phyloP scores from a whole-genome alignment of 2,888 invertebrate species.

The Noctuana brunneofusca region DNA sequence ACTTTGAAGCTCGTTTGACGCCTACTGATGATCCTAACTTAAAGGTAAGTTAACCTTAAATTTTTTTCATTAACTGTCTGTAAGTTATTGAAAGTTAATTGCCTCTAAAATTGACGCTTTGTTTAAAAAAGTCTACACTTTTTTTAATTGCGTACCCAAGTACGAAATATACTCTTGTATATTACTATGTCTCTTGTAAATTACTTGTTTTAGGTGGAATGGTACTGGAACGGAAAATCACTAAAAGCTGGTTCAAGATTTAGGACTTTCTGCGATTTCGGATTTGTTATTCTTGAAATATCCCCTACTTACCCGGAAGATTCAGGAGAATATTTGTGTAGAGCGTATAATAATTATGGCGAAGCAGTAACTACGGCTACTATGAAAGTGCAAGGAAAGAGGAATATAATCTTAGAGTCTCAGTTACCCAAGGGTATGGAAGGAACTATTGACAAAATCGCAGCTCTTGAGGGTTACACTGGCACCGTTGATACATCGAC shows the following conservation, averaged over 20 bases:
- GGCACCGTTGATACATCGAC: slow-evolving; percentile 85
- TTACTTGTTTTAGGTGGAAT: slow-evolving; percentile 86
- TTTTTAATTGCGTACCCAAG: too few relatives aligned
- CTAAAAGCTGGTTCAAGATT: slow-evolving; percentile 94
- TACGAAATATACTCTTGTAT: too few relatives aligned
- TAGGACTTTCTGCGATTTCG: slow-evolving; percentile 98
- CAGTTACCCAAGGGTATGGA: slow-evolving; percentile 97
- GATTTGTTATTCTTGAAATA: slow-evolving; percentile 98
- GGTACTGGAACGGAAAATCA: slow-evolving; percentile 97
- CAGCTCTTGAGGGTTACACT: slow-evolving; percentile 93
- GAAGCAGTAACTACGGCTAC: slow-evolving; percentile 94
- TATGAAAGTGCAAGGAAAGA: slow-evolving; percentile 95
- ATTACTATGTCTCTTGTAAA: too few relatives aligned
- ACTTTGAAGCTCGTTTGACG: slow-evolving; percentile 94
- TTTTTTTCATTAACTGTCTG: too few relatives aligned
- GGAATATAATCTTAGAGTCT: slow-evolving; percentile 95
- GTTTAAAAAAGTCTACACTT: too few relatives aligned
- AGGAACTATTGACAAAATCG: slow-evolving; percentile 95
- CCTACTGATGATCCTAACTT: slow-evolving; percentile 96
- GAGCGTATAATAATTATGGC: slow-evolving; percentile 94
- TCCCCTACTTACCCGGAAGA: slow-evolving; percentile 98
- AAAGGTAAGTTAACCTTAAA: slow-evolving; percentile 74
- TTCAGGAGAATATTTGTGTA: slow-evolving; percentile 94
- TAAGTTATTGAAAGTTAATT: too few relatives aligned
- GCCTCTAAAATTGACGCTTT: too few relatives aligned